Evolutionary conservation across 2,113 vertebrate genomes (phyloP).

Genomic region (Tylochromis polylepis): DNA sequence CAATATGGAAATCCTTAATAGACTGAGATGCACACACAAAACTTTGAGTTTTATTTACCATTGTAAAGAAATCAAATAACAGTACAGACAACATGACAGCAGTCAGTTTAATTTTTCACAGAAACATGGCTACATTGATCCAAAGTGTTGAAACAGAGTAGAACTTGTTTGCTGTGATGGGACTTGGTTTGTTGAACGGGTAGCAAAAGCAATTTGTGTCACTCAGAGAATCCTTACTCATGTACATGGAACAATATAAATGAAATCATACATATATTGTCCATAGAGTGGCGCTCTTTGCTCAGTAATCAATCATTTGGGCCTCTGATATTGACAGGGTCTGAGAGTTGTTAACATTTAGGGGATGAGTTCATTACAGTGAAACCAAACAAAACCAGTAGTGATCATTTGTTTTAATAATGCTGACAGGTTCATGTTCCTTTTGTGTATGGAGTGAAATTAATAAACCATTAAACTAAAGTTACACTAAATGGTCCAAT

Average conservation of each 20-base stretch:
- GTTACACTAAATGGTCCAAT: neutral
- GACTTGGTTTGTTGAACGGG: no score
- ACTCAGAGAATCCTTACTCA: neutral
- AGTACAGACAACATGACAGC: neutral
- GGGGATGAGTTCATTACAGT: neutral
- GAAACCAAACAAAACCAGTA: neutral
- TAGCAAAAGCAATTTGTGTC: neutral
- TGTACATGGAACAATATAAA: neutral
- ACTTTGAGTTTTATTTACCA: neutral
- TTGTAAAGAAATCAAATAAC: neutral
- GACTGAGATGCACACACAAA: neutral
- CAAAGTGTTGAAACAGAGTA: neutral
- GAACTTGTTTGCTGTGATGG: no score
- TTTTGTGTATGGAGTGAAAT: neutral
- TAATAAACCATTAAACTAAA: neutral
- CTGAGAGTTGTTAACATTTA: neutral
- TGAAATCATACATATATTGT: neutral
- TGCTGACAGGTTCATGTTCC: neutral
- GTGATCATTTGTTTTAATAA: neutral
- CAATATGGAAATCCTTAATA: neutral
- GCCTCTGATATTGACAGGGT: neutral
- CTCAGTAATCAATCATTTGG: rapidly evolving
- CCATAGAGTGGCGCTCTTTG: neutral
- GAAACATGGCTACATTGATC: neutral
- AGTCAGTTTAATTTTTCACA: neutral